Conservation (phyloP, 2,888 invertebrate species). For the Macrosoma leucophasiata region DNA sequence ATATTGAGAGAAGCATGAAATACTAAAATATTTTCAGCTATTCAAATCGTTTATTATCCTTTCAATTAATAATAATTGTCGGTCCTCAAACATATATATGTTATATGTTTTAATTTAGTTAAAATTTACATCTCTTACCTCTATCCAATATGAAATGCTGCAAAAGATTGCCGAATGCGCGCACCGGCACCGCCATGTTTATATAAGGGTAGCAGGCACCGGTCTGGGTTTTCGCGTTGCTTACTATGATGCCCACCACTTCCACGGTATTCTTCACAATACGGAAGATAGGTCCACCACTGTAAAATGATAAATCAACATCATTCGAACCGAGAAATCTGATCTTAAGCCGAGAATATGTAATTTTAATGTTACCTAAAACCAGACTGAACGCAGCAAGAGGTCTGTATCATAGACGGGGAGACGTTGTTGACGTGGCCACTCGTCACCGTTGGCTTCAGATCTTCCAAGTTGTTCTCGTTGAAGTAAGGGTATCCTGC, state of each 20-base stretch:
- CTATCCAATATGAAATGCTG: constrained; percentile 57
- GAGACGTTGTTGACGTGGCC: constrained; percentile 74
- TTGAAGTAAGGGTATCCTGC: constrained; percentile 77
- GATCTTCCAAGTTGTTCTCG: constrained; percentile 51
- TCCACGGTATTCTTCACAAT: constrained; percentile 41
- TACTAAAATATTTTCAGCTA: too few species aligned
- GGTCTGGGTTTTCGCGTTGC: constrained; percentile 70
- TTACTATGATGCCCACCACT: constrained; percentile 75
- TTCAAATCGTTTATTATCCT: too few species aligned
- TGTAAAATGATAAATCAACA: too few species aligned
- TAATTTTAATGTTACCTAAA: constrained; percentile 60
- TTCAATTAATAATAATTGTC: too few species aligned
- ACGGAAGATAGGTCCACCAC: constrained; percentile 77
- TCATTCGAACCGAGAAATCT: too few species aligned
- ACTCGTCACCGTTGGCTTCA: constrained; percentile 69
- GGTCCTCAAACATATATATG: too few species aligned
- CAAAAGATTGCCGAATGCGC: constrained; percentile 52
- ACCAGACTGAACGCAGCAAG: constrained; percentile 78
- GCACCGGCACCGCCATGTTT: constrained; percentile 77
- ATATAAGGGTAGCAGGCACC: constrained; percentile 74
- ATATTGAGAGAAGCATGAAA: too few species aligned
- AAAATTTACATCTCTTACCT: too few species aligned
- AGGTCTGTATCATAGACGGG: constrained; percentile 76
- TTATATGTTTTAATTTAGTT: too few species aligned
- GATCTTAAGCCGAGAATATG: too few species aligned